A percentile compares a stretch with the other conserved stretches of the same genome.
Evolutionary conservation across 2,113 vertebrate species (phyloP).

Genomic region (Genyomyrus donnyi): DNA sequence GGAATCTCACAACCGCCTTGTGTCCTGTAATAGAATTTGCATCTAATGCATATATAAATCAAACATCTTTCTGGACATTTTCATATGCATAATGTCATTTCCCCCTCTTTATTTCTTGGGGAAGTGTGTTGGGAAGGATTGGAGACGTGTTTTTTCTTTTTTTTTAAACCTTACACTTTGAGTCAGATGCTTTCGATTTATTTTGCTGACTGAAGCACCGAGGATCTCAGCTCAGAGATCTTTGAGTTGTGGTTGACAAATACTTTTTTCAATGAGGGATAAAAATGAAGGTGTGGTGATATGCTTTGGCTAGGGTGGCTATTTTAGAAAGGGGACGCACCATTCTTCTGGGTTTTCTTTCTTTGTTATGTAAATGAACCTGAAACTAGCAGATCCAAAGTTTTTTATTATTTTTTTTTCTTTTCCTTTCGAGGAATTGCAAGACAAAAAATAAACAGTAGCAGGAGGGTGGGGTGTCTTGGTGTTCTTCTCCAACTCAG

Average conservation of each 20-base stretch:
- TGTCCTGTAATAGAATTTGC: slow-evolving; percentile 99
- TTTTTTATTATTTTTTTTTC: slow-evolving; percentile 58
- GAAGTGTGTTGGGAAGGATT: slow-evolving; percentile 46
- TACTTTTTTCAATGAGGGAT: slow-evolving; percentile 58
- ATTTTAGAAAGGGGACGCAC: slow-evolving; percentile 61
- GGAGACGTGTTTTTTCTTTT: slow-evolving; percentile 35
- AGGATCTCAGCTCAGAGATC: slow-evolving; percentile 76
- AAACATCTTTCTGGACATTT: slow-evolving; percentile 99
- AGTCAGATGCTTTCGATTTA: slow-evolving; percentile 89
- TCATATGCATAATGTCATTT: slow-evolving; percentile 99
- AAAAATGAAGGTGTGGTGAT: not conserved
- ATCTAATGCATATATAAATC: slow-evolving; percentile 99
- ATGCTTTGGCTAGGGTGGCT: slow-evolving; percentile 47
- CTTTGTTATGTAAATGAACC: slow-evolving; percentile 99
- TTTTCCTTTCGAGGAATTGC: slow-evolving; percentile 78
- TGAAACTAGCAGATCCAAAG: slow-evolving; percentile 96
- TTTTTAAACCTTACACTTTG: slow-evolving; percentile 53
- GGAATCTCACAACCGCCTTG: slow-evolving; percentile 97
- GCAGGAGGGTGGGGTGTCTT: slow-evolving; percentile 94
- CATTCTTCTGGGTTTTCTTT: slow-evolving; percentile 87
- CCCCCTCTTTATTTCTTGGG: slow-evolving; percentile 85
- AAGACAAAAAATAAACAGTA: slow-evolving; percentile 77
- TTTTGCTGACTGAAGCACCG: slow-evolving; percentile 75
- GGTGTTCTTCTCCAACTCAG: slow-evolving; percentile 75
- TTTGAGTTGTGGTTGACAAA: slow-evolving; percentile 86